These are phyloP conservation scores for Ciconia nigra DNA, from an alignment of 2,797 vertebrate genomes.

Conservation along the genomic window DNA sequence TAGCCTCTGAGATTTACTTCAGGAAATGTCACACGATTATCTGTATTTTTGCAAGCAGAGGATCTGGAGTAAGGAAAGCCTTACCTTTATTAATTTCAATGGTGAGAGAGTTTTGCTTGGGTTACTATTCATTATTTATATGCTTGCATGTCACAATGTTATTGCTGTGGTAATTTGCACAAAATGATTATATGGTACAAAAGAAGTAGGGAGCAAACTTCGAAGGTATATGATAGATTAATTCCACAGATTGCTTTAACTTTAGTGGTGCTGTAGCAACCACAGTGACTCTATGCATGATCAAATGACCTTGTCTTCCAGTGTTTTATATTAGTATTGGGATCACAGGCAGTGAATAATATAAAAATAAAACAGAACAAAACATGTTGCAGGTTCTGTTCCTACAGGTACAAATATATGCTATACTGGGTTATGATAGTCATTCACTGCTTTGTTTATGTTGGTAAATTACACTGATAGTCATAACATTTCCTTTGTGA, in stretches of 20 bases:
- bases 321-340: not conserved
- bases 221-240: no score
- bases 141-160: not conserved
- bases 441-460: not conserved
- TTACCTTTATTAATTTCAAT: not conserved
- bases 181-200: not conserved
- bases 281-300: not conserved
- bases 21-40: not conserved
- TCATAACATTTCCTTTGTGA: not conserved
- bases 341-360: not conserved
- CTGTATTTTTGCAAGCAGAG: not conserved
- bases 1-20: not conserved
- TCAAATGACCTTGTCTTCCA: not conserved
- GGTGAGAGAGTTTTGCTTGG: not conserved
- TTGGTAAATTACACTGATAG: not conserved
- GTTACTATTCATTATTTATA: not conserved
- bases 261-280: not conserved
- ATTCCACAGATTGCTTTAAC: not conserved
- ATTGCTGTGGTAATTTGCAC: not conserved
- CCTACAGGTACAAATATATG: not conserved
- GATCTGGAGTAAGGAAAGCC: not conserved
- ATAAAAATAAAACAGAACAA: not conserved
- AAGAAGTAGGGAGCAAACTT: not conserved
- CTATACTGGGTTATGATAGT: not conserved
- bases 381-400: no score